Conservation (phyloP, 2,113 vertebrate genomes). For the Coturnix japonica region DNA sequence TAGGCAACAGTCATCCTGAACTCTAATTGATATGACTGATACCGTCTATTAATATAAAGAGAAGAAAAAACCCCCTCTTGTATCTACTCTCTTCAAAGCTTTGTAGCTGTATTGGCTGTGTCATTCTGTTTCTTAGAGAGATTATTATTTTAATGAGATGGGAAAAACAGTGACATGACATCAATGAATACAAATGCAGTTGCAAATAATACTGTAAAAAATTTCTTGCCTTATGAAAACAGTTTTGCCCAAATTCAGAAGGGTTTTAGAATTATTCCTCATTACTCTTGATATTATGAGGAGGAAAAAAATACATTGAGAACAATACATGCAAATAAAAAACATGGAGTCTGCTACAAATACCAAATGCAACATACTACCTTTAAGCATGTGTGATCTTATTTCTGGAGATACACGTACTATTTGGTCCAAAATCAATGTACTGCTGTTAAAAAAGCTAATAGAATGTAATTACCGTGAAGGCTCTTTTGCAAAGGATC, state of each 20-base stretch:
- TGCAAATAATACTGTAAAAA: not conserved
- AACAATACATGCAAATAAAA: not conserved
- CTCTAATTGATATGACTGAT: not conserved
- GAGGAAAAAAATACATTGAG: not conserved
- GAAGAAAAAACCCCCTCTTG: not conserved
- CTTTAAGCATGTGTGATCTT: not conserved
- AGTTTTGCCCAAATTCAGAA: conserved; percentile 9
- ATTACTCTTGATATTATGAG: not conserved
- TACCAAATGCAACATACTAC: not conserved
- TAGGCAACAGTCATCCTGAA: not conserved
- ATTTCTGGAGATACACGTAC: not conserved
- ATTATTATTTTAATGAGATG: not conserved
- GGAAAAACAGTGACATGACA: conserved; percentile 14
- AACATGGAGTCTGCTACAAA: not conserved
- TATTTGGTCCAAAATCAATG: not conserved
- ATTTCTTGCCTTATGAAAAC: not conserved
- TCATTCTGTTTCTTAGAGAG: not conserved
- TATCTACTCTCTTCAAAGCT: not conserved
- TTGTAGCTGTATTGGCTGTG: not conserved
- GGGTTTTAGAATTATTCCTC: not conserved
- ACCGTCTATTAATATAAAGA: not conserved
- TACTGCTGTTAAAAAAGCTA: not conserved
- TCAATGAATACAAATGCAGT: not conserved
- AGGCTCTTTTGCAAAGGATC: not conserved
- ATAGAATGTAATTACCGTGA: not conserved